Base-by-base conservation (phyloP, 2,797 vertebrate genomes). In the Acomys russatus region DNA sequence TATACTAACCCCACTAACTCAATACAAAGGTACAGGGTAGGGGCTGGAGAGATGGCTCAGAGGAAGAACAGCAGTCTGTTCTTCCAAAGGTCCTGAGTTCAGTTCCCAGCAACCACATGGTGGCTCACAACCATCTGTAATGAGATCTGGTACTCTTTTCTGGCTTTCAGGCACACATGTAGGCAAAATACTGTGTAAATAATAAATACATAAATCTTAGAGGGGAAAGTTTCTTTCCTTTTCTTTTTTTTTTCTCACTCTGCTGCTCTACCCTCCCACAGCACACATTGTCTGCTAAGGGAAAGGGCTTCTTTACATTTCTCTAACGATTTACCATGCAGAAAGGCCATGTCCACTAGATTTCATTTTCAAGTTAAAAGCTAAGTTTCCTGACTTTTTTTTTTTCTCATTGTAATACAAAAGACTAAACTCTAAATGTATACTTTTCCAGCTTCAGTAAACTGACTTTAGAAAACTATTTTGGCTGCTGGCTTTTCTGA, bases 361-460 rank as follows among this genome's bases (percentile, higher is more conserved):
- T 71, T 89, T 83, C 77, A 94, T 51, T 77, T 73, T 73, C 85
- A 92, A 89, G 51, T 51, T 70, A 70, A 94, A 94, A 95, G 82
- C 10, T 73, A 61, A 89, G 30, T 20, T 85, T 90, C 76, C 44
- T 92, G 61, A 23, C 70, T 35, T 78, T 76, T 78, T 33, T 33
- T 76, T 79, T 66, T 35, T 80, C 76, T 61, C 83, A 76, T 35
- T 92, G 33, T 20, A 91, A 56, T 30, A 91, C 14, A 66, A 90
- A 83, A 90, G 54, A 94, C 68, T 87, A 94, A 89, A 66, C 70
- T 92, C 76, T 83, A 92, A 95, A 96, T 73, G 70, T 54, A 76
- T 28, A 59, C 64, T 94, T 71, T 94, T 33, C 78, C 68, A 79
- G 76, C 79, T 90, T 95, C 54, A 63, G 54, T 68, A 23, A 95